Evolutionary conservation across 1,140 invertebrate species (phyloP), one percentile per base, ranked within the genome.

Genomic region (Octopus bimaculoides): DNA sequence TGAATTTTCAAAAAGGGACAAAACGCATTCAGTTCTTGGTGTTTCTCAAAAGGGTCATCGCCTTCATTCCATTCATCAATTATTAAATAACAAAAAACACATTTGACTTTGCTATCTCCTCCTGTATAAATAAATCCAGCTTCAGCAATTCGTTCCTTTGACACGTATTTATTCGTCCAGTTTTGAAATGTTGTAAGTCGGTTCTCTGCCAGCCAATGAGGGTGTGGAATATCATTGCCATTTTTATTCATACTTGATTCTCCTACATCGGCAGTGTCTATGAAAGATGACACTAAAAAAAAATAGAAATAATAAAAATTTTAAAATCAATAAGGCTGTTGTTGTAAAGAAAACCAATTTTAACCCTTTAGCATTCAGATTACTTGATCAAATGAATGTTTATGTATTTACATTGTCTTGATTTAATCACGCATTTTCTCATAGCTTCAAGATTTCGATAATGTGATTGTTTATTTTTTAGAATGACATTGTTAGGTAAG

Each of bases 1-100:
- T 41, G 26, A 3, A 41, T 41, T 41, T 41, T 41, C 26, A 41
- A 41, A 41, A 41, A 41, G 26, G 26, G 26, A 20, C 66, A 71
- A 20, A n/a, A 6, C 17, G 66, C 17, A 14, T 71, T 71, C 66
- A 71, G 14, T 10, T 71, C 5, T 71, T n/a, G 6, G 14, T 71
- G 66, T 71, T 71, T 71, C 66, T 12, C 9, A 6, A 71, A 71
- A 6, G 66, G 66, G 14, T 17, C 14, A 6, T 71, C 66, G 5
- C 66, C 66, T 6, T 5, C 17, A 17, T n/a, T 6, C 66, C 66
- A 71, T 17, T 71, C 5, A 71, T 71, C 66, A 0, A 71, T 17
- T 6, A 71, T 71, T 71, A 71, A 71, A 17, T 71, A 71, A 17
- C 66, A 71, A 20, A 71, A 71, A 71, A 71, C 66, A 71, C 66